Evolutionary conservation across 2,888 invertebrate species (phyloP), one percentile per base, ranked within the genome.

Genomic region (Acleris cristana): DNA sequence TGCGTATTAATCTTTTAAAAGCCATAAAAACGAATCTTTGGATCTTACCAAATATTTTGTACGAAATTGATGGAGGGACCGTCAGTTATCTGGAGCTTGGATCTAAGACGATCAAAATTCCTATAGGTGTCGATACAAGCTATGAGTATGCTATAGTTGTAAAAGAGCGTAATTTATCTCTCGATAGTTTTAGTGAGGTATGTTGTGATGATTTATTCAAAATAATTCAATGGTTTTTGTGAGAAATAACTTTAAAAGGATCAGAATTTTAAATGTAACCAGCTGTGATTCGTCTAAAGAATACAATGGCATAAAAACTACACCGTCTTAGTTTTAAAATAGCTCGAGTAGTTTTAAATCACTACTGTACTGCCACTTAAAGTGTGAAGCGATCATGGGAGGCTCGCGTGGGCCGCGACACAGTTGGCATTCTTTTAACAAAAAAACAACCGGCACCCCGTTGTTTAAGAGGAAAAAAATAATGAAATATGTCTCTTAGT

Each of bases 101-200:
- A 91, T 92, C 91, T 84, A 74, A 84, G 81, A 76, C 85, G 81
- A 89, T 91, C 86, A 88, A 91, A 88, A 92, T 92, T 92, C 91
- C 85, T 91, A 86, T 87, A 92, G 92, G 92, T 92, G 92, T 92
- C 90, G 86, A 92, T 92, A 90, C 88, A 88, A 82, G 78, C 74
- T 76, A 75, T 75, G 82, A 85, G 80, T 84, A 89, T 89, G 86
- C 82, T 78, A 76, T 79, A 79, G 78, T 82, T 81, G 71, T 75
- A 75, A 73, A 72, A 79, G 77, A 80, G 84, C 74, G 74, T 78
- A 76, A 73, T 78, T 75, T 71, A 72, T 73, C 74, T 52, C 57
- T 62, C 57, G 45, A 48, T 51, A 45, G 8, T 48, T 59, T 60
- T 8, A 52, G 45, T 56, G 16, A 52, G 49, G 59, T 65, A 60